phyloP scores from a whole-genome alignment of 2,113 vertebrate species.

The Vombatus ursinus region DNA sequence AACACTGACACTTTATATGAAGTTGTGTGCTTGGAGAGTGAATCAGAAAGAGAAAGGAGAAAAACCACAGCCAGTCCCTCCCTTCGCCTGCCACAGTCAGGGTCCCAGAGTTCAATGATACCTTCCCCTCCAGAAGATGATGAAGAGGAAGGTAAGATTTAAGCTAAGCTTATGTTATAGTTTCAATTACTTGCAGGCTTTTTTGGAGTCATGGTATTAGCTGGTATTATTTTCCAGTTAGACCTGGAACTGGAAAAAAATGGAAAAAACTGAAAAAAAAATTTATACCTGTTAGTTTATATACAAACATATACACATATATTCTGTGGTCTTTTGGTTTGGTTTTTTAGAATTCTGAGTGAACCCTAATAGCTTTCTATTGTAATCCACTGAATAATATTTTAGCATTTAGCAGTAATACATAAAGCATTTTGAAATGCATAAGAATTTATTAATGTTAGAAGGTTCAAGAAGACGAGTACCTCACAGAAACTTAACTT shows the following conservation, averaged over 20 bases:
- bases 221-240: background rate
- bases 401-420: background rate
- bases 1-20: slow-evolving; percentile 95
- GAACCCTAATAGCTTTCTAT: background rate
- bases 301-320: background rate
- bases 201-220: background rate
- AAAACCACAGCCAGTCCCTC: slow-evolving; percentile 96
- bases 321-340: background rate
- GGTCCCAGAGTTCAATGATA: slow-evolving; percentile 89
- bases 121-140: slow-evolving; percentile 98
- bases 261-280: background rate
- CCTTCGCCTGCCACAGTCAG: slow-evolving; percentile 86
- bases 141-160: slow-evolving; percentile 94
- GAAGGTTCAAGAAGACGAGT: background rate
- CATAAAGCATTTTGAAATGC: background rate
- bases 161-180: background rate
- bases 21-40: slow-evolving; percentile 96
- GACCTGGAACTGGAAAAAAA: background rate
- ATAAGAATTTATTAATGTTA: background rate
- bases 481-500: background rate
- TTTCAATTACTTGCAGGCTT: background rate
- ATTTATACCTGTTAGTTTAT: background rate
- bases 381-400: background rate
- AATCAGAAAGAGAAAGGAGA: slow-evolving; percentile 92
- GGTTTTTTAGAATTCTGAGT: background rate